Conservation (phyloP, 2,888 invertebrate genomes). For the Meghimatium bilineatum region DNA sequence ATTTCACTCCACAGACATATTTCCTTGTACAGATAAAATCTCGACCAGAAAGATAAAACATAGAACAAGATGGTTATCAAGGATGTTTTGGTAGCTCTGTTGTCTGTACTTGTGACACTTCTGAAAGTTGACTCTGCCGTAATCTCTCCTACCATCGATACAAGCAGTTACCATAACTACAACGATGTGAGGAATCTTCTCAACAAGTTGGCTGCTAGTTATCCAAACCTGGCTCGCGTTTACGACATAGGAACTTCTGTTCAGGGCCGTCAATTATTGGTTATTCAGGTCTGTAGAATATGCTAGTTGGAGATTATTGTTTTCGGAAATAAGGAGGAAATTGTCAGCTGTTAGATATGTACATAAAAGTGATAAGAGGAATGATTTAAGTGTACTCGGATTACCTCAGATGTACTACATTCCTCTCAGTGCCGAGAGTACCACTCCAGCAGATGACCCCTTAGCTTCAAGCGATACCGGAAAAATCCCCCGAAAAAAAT, state of each 20-base stretch:
- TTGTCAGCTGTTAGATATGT: too few species aligned
- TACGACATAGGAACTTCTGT: slow-evolving; percentile 89
- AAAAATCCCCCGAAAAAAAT: too few species aligned
- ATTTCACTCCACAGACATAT: too few species aligned
- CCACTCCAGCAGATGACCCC: too few species aligned
- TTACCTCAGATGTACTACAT: too few species aligned
- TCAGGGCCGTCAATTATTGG: slow-evolving; percentile 89
- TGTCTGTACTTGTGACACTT: background rate
- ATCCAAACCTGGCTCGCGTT: slow-evolving; percentile 26
- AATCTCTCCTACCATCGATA: background rate
- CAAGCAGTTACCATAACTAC: slow-evolving; percentile 30
- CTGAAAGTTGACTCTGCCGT: background rate
- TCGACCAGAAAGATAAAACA: background rate
- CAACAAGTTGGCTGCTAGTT: background rate
- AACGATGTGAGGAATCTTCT: slow-evolving; percentile 15
- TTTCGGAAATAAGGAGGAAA: too few species aligned
- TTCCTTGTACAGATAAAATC: too few species aligned
- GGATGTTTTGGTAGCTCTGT: background rate
- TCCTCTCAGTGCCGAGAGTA: too few species aligned
- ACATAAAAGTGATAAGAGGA: too few species aligned
- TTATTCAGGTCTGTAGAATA: slow-evolving; percentile 83
- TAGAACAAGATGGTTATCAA: background rate
- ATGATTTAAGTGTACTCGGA: too few species aligned
- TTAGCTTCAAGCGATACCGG: too few species aligned
- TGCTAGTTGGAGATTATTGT: too few species aligned